Base-by-base conservation (phyloP, 2,113 vertebrate species). In the Irena cyanogastra region DNA sequence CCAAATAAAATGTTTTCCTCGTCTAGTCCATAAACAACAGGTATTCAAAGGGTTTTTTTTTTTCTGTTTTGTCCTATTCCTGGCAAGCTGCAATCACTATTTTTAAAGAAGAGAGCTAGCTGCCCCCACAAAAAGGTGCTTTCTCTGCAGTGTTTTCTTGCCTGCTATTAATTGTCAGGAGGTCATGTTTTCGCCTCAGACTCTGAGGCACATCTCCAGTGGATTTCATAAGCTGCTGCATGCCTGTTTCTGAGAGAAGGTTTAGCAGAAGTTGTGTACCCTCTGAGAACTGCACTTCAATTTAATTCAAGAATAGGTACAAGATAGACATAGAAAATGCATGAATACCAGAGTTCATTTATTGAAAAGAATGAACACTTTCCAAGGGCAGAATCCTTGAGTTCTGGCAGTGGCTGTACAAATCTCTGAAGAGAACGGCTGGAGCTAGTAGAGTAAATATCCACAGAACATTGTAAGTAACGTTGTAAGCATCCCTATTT, bases 11-110 rank as follows among this genome's bases (percentile, higher is more conserved):
- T 3, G 21, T 92, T 76, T 84, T 60, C 5, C 17, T 74, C 11
- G n/a, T 60, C 63, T 89, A 71, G 47, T 45, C 52, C n/a, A 49
- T 87, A 94, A 97, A 90, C 91, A 96, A 68, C 65, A 81, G 39
- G 28, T 90, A 52, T 83, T 89, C 33, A 33, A n/a, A 54, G 74
- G 33, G 0, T 1, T 19, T 1, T 19, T 83, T 19, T 83, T 91
- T 95, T 93, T 59, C 35, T 87, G 19, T 68, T 93, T 94, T 79
- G 59, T 90, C 60, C 66, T 41, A 22, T 90, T 76, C 57, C 47
- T 53, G 24, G 83, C 64, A 93, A 96, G 76, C 39, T 81, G 56
- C 83, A 94, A 76, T 96, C 92, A 83, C 60, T 80, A 22, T 47
- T 96, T 87, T 77, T 87, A 64, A 84, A 89, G 75, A 82, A 66